Conservation (phyloP, 2,888 invertebrate genomes). For the Embidobia sp. region DNA sequence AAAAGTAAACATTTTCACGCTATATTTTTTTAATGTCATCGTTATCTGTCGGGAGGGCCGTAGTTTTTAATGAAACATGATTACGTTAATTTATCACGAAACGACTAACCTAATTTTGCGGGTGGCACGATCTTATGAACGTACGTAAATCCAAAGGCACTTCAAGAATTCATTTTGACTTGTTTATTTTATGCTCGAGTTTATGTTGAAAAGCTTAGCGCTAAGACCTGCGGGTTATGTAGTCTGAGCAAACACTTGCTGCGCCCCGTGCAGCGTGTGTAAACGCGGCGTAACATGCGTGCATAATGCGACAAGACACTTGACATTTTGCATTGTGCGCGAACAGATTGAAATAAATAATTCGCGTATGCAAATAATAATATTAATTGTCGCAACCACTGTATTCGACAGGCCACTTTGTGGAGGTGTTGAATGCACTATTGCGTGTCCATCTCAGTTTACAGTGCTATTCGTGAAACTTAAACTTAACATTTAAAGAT, state of each 20-base stretch:
- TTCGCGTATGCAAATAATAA: constrained; percentile 50
- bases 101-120: constrained; percentile 47
- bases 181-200: constrained; percentile 62
- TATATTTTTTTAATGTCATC: constrained; percentile 30
- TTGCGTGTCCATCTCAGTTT: no score
- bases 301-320: constrained; percentile 66
- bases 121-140: constrained; percentile 8
- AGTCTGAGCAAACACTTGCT: constrained; percentile 67
- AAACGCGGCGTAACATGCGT: constrained; percentile 61
- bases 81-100: constrained; percentile 46
- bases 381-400: constrained; percentile 41
- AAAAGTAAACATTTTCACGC: constrained; percentile 39
- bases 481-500: no score
- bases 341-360: constrained; percentile 59
- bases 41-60: constrained; percentile 28
- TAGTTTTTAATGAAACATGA: constrained; percentile 46
- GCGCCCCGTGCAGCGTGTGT: constrained; percentile 50
- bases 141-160: constrained; percentile 44
- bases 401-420: constrained; percentile 51
- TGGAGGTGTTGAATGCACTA: constrained; percentile 15
- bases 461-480: no score
- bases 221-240: constrained; percentile 62
- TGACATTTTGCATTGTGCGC: constrained; percentile 52
- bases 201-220: constrained; percentile 61
- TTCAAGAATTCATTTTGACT: constrained; percentile 59